Evolutionary conservation across 2,888 invertebrate genomes (phyloP).

Genomic region (Gastrophysa polygoni): DNA sequence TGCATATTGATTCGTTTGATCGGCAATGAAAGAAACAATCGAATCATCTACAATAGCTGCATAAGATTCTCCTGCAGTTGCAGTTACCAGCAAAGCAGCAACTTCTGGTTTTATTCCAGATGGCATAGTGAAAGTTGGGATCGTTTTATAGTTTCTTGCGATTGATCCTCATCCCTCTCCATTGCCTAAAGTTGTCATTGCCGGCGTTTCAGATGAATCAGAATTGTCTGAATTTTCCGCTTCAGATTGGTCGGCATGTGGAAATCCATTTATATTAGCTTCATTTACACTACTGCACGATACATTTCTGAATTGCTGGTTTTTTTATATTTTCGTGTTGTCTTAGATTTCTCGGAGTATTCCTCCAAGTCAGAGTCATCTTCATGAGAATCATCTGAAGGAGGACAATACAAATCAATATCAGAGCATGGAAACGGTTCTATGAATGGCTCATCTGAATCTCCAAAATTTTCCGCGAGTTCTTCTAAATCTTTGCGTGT

Average conservation of each 20-base stretch:
- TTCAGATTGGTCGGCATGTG: neutral
- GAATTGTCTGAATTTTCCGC: neutral
- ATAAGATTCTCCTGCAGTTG: slow-evolving; percentile 4
- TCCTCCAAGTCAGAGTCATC: neutral
- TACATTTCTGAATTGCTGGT: neutral
- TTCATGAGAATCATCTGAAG: too few species aligned
- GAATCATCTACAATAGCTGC: slow-evolving; percentile 5
- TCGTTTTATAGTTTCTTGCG: neutral
- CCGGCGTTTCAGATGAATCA: neutral
- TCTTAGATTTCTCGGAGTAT: neutral
- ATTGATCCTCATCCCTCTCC: neutral
- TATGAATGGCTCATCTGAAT: too few species aligned
- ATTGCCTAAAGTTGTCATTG: neutral
- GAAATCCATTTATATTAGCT: neutral
- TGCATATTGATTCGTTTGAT: slow-evolving; percentile 14
- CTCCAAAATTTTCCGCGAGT: too few species aligned
- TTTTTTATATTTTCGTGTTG: neutral
- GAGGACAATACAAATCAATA: too few species aligned
- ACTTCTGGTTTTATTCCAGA: slow-evolving; percentile 8
- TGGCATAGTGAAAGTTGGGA: neutral
- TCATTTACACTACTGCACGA: neutral
- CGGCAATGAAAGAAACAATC: slow-evolving; percentile 2
- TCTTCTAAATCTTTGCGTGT: too few species aligned
- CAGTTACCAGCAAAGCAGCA: slow-evolving; percentile 7
- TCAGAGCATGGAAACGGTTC: too few species aligned